A percentile compares a stretch with the other conserved stretches of the same genome.
Conservation (phyloP, 2,888 invertebrate species). For the Pyrrhia umbra region DNA sequence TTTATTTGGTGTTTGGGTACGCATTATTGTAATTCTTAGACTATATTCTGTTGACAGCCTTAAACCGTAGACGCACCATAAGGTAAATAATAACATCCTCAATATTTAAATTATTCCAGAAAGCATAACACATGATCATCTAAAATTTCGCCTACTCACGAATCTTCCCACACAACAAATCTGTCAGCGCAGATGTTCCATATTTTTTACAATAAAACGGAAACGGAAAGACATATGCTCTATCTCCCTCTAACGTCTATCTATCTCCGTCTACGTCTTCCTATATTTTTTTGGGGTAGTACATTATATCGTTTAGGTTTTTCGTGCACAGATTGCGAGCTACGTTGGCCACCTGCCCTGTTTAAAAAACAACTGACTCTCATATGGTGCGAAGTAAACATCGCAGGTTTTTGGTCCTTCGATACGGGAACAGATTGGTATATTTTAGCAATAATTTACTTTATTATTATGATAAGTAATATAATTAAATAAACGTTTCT, state of each 20-base stretch:
- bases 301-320: conserved; percentile 80
- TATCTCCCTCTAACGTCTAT: conserved; percentile 69
- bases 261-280: conserved; percentile 75
- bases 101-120: conserved; percentile 43
- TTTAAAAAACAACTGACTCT: conserved; percentile 83
- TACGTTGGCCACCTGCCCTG: conserved; percentile 80
- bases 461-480: conserved; percentile 15
- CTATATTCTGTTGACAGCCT: not conserved
- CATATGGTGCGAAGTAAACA: conserved; percentile 74
- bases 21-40: not conserved
- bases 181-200: conserved; percentile 84
- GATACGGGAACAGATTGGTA: conserved; percentile 18
- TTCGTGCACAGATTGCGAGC: conserved; percentile 84
- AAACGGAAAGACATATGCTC: conserved; percentile 85
- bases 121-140: conserved; percentile 43
- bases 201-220: conserved; percentile 86
- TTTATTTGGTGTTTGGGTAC: not conserved
- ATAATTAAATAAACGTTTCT: conserved; percentile 8
- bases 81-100: conserved; percentile 39
- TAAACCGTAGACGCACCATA: conserved; percentile 22
- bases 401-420: conserved; percentile 18
- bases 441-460: conserved; percentile 16
- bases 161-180: conserved; percentile 79
- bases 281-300: conserved; percentile 74
- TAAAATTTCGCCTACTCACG: conserved; percentile 61